Percentiles rank a stretch among this genome's conserved stretches.
Evolutionary conservation across 1,140 invertebrate species (phyloP).

Genomic region (Antheraea pernyi): DNA sequence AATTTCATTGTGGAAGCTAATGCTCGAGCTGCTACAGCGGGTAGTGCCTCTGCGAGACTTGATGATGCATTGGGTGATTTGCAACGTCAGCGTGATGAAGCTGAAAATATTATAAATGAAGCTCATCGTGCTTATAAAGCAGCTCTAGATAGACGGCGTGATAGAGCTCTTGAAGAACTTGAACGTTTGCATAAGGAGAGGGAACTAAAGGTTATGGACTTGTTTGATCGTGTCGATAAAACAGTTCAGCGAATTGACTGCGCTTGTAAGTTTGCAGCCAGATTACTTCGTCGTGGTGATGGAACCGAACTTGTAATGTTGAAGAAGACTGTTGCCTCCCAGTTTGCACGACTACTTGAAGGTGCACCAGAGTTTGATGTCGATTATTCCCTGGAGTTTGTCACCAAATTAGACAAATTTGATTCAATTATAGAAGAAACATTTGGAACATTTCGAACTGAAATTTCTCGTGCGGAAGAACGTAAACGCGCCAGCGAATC

Average conservation of each 20-base stretch:
- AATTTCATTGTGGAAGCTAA: slow-evolving; percentile 86
- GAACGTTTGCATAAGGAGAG: slow-evolving; percentile 90
- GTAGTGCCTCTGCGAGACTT: slow-evolving; percentile 85
- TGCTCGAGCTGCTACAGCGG: slow-evolving; percentile 86
- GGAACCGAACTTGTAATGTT: slow-evolving; percentile 90
- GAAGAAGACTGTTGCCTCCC: slow-evolving; percentile 87
- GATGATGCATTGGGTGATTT: slow-evolving; percentile 91
- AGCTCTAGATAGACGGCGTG: slow-evolving; percentile 88
- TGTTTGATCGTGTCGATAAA: slow-evolving; percentile 89
- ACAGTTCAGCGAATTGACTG: slow-evolving; percentile 90
- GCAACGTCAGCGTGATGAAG: slow-evolving; percentile 91
- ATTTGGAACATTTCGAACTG: slow-evolving; percentile 86
- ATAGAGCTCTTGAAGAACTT: slow-evolving; percentile 87
- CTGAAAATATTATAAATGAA: slow-evolving; percentile 91
- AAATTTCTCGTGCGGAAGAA: slow-evolving; percentile 79
- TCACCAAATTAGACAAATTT: slow-evolving; percentile 89
- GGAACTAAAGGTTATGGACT: slow-evolving; percentile 93
- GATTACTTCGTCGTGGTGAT: slow-evolving; percentile 90
- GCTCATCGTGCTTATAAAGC: slow-evolving; percentile 91
- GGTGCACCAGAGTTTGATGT: slow-evolving; percentile 89
- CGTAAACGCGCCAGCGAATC: slow-evolving; percentile 79
- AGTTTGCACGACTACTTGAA: slow-evolving; percentile 88
- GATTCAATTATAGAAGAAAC: slow-evolving; percentile 84
- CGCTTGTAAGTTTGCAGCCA: slow-evolving; percentile 89
- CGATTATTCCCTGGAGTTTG: slow-evolving; percentile 89